Conservation (phyloP, 2,113 vertebrate genomes). For the Cyprinodon variegatus region DNA sequence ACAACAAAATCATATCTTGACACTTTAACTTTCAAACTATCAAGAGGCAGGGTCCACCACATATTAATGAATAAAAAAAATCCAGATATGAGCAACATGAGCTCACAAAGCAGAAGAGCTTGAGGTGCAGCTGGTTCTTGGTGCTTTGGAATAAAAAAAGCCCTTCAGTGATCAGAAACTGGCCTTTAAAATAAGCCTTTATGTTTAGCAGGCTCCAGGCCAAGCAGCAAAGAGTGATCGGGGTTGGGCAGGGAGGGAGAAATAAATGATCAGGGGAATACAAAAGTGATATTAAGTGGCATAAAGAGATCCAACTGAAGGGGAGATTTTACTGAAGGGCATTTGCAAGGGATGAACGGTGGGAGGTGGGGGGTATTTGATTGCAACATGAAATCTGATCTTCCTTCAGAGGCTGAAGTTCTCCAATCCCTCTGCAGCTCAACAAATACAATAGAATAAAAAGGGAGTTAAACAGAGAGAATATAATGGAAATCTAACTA, state of each 20-base stretch:
- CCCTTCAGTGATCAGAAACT: slow-evolving; percentile 54
- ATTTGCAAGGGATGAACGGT: slow-evolving; percentile 43
- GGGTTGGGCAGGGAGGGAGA: slow-evolving; percentile 20
- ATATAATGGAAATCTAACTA: slow-evolving; percentile 18
- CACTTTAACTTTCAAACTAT: too few relatives aligned
- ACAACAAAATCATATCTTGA: too few relatives aligned
- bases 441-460: slow-evolving; percentile 57
- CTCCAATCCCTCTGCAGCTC: slow-evolving; percentile 52
- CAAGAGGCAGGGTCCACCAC: too few relatives aligned
- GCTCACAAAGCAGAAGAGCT: not conserved
- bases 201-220: slow-evolving; percentile 45
- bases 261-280: slow-evolving; percentile 44
- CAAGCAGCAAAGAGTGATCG: slow-evolving; percentile 29
- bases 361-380: slow-evolving; percentile 20
- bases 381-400: slow-evolving; percentile 67
- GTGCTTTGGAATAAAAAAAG: not conserved
- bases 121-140: not conserved
- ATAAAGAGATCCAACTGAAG: slow-evolving; percentile 67
- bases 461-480: slow-evolving; percentile 19
- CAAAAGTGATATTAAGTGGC: slow-evolving; percentile 65
- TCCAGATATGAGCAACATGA: not conserved
- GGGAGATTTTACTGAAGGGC: slow-evolving; percentile 58
- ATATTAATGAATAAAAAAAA: not conserved
- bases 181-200: slow-evolving; percentile 58
- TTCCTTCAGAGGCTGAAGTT: slow-evolving; percentile 46